Evolutionary conservation across 2,888 invertebrate species (phyloP), one percentile per base, ranked within the genome.

Genomic region (Heliconius ismenius): DNA sequence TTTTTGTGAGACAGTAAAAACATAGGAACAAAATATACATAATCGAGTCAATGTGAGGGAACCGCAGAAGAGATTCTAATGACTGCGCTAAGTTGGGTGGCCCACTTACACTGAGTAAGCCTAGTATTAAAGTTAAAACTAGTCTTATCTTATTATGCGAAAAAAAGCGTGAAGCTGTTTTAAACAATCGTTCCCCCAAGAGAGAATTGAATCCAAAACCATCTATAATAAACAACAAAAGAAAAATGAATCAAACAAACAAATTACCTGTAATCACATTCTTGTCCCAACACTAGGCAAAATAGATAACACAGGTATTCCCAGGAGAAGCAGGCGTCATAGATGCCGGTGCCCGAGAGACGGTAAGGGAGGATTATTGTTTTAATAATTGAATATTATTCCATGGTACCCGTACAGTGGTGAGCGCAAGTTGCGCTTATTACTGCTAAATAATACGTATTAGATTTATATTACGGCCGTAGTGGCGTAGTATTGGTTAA

Each of bases 381-480:
- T 85, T 91, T 90, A 92, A 92, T 92, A 92, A 92, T 92, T 92
- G 91, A 92, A 87, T 89, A 92, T 91, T 88, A 91, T 89, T 84
- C 86, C 85, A 87, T 86, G 85, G 85, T 84, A 84, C 78, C 77
- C 73, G 83, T 87, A 89, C 87, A 82, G 63, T 73, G 64, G 64
- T 72, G 76, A 76, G 74, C 82, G 64, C 79, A 87, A 82, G 86
- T 90, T 86, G 79, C 54, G 79, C 39, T 68, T 64, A 18, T 36
- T 69, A 26, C 49, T 49, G 7, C 18, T 49, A 18, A 49, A 49
- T 49, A 49, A 49, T 21, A 49, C 1, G 3, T 49, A 49, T 7
- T 7, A 49, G 6, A 49, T 18, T 49, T 49, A 49, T 18, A 49
- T 49, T 18, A 49, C 6, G 18, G 49, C 49, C 13, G 15, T 15